Percentiles rank a stretch among this genome's conserved stretches.
Evolutionary conservation across 2,888 invertebrate genomes (phyloP).

Genomic region (Drosophila mimica): DNA sequence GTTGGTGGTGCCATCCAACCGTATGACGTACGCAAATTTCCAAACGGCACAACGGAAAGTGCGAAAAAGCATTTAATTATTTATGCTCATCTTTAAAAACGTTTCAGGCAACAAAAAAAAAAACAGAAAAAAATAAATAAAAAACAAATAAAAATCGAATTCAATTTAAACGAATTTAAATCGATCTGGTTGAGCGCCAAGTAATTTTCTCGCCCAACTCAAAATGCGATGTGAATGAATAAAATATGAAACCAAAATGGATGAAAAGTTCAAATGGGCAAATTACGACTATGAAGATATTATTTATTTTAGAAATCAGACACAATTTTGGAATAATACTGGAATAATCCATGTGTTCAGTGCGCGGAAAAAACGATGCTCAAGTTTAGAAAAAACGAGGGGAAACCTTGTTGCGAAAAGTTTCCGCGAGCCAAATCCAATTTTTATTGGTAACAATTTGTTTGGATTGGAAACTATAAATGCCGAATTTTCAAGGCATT

Average conservation of each 20-base stretch:
- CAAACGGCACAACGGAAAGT: slow-evolving; percentile 55
- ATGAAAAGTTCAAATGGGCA: neutral
- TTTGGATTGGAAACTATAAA: neutral
- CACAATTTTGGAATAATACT: too few species aligned
- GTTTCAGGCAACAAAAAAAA: slow-evolving; percentile 19
- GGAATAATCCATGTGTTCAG: too few species aligned
- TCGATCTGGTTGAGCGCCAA: slow-evolving; percentile 64
- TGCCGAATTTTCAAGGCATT: neutral
- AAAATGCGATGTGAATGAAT: slow-evolving; percentile 26
- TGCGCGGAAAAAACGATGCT: neutral
- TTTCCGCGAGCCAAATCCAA: neutral
- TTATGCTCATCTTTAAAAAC: slow-evolving; percentile 70
- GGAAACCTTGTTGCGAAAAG: neutral
- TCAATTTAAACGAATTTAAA: slow-evolving; percentile 60
- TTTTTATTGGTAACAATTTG: neutral
- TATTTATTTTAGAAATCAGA: neutral
- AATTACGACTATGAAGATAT: neutral
- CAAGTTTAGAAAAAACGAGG: neutral
- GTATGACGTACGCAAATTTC: slow-evolving; percentile 51
- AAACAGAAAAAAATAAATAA: neutral
- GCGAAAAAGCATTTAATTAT: slow-evolving; percentile 75
- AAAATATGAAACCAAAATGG: neutral
- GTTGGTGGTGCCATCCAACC: neutral
- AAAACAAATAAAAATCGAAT: slow-evolving; percentile 31
- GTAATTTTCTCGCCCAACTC: slow-evolving; percentile 30